A percentile compares a stretch with the other conserved stretches of the same genome.
Evolutionary conservation across 2,113 vertebrate genomes (phyloP).

Genomic region (Barbus barbus): DNA sequence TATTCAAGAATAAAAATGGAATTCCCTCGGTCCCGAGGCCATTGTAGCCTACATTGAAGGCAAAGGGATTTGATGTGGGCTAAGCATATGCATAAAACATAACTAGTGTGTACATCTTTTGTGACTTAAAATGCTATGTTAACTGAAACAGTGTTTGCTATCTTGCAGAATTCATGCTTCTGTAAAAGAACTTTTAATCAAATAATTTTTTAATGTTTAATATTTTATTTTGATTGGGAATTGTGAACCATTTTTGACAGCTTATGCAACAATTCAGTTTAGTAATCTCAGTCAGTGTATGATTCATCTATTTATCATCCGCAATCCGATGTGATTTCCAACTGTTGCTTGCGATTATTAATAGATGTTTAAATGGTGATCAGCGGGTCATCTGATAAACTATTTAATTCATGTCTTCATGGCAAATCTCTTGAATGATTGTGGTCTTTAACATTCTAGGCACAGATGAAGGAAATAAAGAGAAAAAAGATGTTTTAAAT

Average conservation of each 20-base stretch:
- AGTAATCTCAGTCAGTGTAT: no score
- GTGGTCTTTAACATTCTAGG: not conserved
- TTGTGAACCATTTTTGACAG: conserved; percentile 25
- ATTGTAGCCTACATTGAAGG: not conserved
- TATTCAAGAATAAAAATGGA: conserved; percentile 8
- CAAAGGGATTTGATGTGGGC: not conserved
- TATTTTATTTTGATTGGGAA: conserved; percentile 12
- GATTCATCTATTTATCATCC: not conserved
- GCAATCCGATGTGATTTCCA: not conserved
- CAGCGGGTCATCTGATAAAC: not conserved
- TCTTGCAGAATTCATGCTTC: not conserved
- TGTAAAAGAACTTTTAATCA: no score
- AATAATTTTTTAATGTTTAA: conserved; percentile 24
- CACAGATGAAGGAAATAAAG: not conserved
- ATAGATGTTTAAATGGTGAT: conserved; percentile 18
- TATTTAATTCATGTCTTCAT: not conserved
- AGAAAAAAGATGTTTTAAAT: not conserved
- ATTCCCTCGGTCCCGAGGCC: not conserved
- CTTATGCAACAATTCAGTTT: conserved; percentile 10
- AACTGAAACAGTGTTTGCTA: not conserved
- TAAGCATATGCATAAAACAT: conserved; percentile 20
- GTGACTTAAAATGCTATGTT: not conserved
- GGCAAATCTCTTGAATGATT: not conserved
- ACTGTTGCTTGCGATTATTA: not conserved
- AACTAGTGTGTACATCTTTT: not conserved